These are phyloP conservation scores for Podarcis raffonei DNA, from an alignment of 2,113 vertebrate species.

Conservation along the genomic window DNA sequence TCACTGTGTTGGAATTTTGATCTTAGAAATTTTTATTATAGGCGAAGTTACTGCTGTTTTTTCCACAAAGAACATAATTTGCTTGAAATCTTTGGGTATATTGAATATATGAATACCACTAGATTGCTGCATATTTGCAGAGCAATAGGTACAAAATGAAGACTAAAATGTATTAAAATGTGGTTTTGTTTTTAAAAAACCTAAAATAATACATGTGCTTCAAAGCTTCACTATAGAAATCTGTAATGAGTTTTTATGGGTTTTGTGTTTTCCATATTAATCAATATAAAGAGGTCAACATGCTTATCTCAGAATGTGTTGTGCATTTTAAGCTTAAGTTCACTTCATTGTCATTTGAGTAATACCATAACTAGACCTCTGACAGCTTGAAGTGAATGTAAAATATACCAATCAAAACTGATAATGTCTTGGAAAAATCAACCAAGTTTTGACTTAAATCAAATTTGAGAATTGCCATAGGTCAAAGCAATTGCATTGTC, in stretches of 20 bases:
- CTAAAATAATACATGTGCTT: not conserved
- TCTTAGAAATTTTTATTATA: constrained; percentile 11
- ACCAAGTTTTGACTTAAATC: not conserved
- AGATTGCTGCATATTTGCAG: not conserved
- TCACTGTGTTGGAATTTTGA: constrained; percentile 41
- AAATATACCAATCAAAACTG: not conserved
- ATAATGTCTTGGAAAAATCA: not conserved
- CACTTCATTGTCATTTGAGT: not conserved
- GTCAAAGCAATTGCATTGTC: not conserved
- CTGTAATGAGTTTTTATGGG: not conserved
- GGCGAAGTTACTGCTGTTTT: not conserved
- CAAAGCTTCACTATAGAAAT: not conserved
- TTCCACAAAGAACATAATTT: constrained; percentile 3
- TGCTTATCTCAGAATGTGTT: not conserved
- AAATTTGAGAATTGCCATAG: not conserved
- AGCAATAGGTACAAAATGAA: not conserved
- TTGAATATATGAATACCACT: not conserved
- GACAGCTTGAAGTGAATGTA: not conserved
- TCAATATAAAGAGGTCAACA: not conserved
- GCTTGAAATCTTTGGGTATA: not conserved
- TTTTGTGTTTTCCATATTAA: not conserved
- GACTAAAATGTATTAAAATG: not conserved
- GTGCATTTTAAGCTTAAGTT: not conserved
- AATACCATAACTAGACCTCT: not conserved
- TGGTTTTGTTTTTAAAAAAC: not conserved